A percentile compares a stretch with the other conserved stretches of the same genome.
Evolutionary conservation across 2,888 invertebrate species (phyloP).

Genomic region (Anorthoa munda): DNA sequence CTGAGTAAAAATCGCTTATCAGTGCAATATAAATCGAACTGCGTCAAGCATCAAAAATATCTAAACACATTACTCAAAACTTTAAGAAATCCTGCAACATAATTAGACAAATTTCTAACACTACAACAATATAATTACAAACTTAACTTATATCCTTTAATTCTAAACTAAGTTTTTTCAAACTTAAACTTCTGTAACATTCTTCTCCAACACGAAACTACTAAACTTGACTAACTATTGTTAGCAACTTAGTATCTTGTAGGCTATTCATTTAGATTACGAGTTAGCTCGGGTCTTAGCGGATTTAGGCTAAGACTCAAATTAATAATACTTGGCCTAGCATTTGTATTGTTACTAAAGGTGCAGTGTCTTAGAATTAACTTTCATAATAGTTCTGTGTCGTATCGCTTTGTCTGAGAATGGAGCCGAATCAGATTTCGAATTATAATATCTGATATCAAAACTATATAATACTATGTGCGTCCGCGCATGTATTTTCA

Average conservation of each 20-base stretch:
- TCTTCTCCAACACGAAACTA: conserved; percentile 1
- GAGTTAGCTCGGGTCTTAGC: conserved; percentile 28
- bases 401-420: no score
- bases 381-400: background rate
- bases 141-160: background rate
- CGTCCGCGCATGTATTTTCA: no score
- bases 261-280: conserved; percentile 50
- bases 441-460: no score
- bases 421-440: no score
- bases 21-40: no score
- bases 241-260: conserved; percentile 44
- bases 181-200: conserved; percentile 50
- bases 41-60: no score
- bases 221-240: conserved; percentile 38
- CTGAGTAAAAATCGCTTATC: no score
- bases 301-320: conserved; percentile 12
- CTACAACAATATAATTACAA: background rate
- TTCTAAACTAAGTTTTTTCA: background rate
- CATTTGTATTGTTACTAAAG: background rate
- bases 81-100: no score
- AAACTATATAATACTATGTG: no score
- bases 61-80: no score
- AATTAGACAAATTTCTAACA: background rate
- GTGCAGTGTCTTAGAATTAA: background rate
- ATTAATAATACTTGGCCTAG: conserved; percentile 27